Percentiles rank a stretch among this genome's conserved stretches.
Evolutionary conservation across 2,888 invertebrate genomes (phyloP).

Genomic region (Morpho helenor): DNA sequence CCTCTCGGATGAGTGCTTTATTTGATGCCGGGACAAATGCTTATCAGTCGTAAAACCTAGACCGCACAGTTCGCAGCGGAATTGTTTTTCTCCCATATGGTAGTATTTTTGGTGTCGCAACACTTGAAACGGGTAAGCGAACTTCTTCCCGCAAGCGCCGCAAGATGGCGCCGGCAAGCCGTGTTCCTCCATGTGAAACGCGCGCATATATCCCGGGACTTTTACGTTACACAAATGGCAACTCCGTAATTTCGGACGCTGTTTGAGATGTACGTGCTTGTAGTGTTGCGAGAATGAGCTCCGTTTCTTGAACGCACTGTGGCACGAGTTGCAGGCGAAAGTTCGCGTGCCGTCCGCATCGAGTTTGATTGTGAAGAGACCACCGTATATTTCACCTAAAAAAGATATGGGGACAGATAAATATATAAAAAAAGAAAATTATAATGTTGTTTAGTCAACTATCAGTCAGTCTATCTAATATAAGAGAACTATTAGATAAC

Average conservation of each 20-base stretch:
- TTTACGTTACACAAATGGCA: slow-evolving; percentile 46
- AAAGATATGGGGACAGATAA: neutral
- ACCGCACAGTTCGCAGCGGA: slow-evolving; percentile 63
- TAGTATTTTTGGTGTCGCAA: slow-evolving; percentile 46
- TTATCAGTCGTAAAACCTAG: slow-evolving; percentile 53
- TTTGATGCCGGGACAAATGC: slow-evolving; percentile 30
- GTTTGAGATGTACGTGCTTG: slow-evolving; percentile 48
- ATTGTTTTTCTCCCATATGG: slow-evolving; percentile 48
- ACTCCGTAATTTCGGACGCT: slow-evolving; percentile 38
- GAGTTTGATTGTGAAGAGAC: slow-evolving; percentile 26
- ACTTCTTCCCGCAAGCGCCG: slow-evolving; percentile 50
- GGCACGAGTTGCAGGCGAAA: slow-evolving; percentile 39
- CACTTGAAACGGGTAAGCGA: slow-evolving; percentile 44
- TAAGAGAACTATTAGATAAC: no score
- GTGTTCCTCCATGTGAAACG: slow-evolving; percentile 49
- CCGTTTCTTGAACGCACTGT: slow-evolving; percentile 36
- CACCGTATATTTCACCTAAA: slow-evolving; percentile 16
- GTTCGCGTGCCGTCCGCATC: slow-evolving; percentile 20
- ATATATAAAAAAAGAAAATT: neutral
- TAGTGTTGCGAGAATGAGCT: slow-evolving; percentile 48
- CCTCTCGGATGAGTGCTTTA: slow-evolving; percentile 38
- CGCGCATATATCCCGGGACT: slow-evolving; percentile 39
- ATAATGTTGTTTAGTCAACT: slow-evolving; percentile 22
- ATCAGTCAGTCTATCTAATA: no score
- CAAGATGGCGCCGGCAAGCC: slow-evolving; percentile 50